Percentiles rank a stretch among this genome's conserved stretches.
Evolutionary conservation across 2,797 vertebrate species (phyloP).

Genomic region (Acanthurus tractus): DNA sequence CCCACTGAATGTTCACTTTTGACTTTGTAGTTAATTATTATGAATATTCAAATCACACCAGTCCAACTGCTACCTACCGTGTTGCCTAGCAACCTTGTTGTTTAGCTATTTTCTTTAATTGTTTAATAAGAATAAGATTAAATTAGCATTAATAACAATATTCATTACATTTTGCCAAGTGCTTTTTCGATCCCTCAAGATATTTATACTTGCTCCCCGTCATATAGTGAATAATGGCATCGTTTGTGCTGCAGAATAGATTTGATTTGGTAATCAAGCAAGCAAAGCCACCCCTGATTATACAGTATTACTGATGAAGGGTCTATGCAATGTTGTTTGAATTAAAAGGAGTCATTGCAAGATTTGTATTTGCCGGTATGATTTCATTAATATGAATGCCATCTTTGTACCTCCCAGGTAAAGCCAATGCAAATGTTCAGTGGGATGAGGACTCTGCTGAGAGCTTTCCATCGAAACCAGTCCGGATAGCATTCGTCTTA

Average conservation of each 20-base stretch:
- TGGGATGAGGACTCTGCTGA: slow-evolving; percentile 97
- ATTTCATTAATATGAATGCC: not conserved
- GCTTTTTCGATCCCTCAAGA: slow-evolving; percentile 12
- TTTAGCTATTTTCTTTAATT: slow-evolving; percentile 21
- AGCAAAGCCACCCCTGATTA: slow-evolving; percentile 21
- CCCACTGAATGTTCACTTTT: slow-evolving; percentile 25
- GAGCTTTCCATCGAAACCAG: slow-evolving; percentile 88
- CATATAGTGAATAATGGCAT: slow-evolving; percentile 9
- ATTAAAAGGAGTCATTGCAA: slow-evolving; percentile 2
- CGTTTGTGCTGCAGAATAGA: slow-evolving; percentile 18
- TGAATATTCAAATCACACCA: slow-evolving; percentile 51
- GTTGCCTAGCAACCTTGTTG: slow-evolving; percentile 55
- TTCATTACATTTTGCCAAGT: slow-evolving; percentile 37
- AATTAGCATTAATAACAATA: slow-evolving; percentile 29
- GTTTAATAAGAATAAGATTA: slow-evolving; percentile 49
- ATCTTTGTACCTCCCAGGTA: slow-evolving; percentile 84
- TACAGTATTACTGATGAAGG: slow-evolving; percentile 3
- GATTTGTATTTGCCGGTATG: not conserved
- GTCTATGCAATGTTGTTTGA: not conserved
- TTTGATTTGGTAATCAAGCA: slow-evolving; percentile 51
- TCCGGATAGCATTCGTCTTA: slow-evolving; percentile 94
- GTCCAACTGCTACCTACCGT: slow-evolving; percentile 23
- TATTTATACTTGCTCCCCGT: slow-evolving; percentile 24
- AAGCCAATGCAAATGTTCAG: slow-evolving; percentile 93
- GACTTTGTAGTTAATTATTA: slow-evolving; percentile 41